These are phyloP conservation scores for Ranitomeya imitator DNA, from an alignment of 2,113 vertebrate genomes.

Conservation along the genomic window DNA sequence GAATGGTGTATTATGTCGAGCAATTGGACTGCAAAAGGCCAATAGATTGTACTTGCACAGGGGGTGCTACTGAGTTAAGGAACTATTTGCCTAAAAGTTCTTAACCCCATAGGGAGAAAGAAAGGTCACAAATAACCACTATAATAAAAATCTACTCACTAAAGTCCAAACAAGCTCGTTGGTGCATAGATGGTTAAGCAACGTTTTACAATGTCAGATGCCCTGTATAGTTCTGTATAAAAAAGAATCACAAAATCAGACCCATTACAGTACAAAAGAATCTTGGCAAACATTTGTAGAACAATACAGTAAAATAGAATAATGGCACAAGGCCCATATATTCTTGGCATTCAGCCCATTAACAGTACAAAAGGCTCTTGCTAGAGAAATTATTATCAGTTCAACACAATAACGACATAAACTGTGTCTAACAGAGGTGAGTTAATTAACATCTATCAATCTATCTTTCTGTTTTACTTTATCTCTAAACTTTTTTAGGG, in stretches of 20 bases:
- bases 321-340: not conserved
- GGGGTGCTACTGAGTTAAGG: too few species aligned
- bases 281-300: not conserved
- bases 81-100: too few species aligned
- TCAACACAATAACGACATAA: not conserved
- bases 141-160: too few species aligned
- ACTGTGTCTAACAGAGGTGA: not conserved
- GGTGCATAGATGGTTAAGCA: too few species aligned
- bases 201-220: not conserved
- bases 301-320: conserved; percentile 13
- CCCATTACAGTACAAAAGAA: not conserved
- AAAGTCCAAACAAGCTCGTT: too few species aligned
- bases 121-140: too few species aligned
- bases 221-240: not conserved
- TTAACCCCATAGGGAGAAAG: too few species aligned
- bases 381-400: not conserved
- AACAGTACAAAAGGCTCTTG: not conserved
- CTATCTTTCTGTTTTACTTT: not conserved
- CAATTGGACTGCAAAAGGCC: too few species aligned
- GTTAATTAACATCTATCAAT: not conserved
- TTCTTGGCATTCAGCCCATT: not conserved
- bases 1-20: too few species aligned
- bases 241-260: not conserved
- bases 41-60: too few species aligned
- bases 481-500: too few species aligned